These are phyloP conservation scores for Chaenodraco wilsoni DNA, from an alignment of 2,797 vertebrate genomes.

Conservation along the genomic window DNA sequence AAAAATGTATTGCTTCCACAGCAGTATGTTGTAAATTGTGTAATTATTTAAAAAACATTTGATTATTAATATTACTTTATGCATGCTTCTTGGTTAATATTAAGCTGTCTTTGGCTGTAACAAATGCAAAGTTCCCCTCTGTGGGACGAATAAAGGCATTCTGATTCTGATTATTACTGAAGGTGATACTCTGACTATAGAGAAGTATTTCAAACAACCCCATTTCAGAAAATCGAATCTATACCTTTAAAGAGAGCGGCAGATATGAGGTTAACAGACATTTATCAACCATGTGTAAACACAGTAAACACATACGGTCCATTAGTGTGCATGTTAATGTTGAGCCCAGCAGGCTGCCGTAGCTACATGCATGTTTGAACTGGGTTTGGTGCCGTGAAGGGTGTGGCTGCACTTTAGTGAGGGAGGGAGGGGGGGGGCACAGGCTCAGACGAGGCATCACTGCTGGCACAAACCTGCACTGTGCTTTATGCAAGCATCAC, in stretches of 20 bases:
- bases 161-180: too few species aligned
- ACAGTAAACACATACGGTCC: conserved; percentile 23
- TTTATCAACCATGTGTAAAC: conserved; percentile 41
- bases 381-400: conserved; percentile 47
- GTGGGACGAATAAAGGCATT: too few species aligned
- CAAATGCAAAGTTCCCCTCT: too few species aligned
- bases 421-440: conserved; percentile 55
- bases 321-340: conserved; percentile 64
- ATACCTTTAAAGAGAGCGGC: conserved; percentile 29
- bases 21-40: too few species aligned
- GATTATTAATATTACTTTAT: too few species aligned
- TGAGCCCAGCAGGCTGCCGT: conserved; percentile 41
- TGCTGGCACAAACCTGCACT: conserved; percentile 30
- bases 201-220: too few species aligned
- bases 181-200: too few species aligned
- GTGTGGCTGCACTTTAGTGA: conserved; percentile 53
- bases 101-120: too few species aligned
- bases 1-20: too few species aligned
- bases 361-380: conserved; percentile 74
- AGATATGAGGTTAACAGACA: conserved; percentile 63
- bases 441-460: conserved; percentile 63
- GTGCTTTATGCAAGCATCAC: conserved; percentile 29
- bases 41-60: too few species aligned
- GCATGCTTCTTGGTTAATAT: too few species aligned
- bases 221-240: not conserved